Evolutionary conservation across 2,113 vertebrate genomes (phyloP), one percentile per base, ranked within the genome.

Genomic region (Oreochromis spilurus): DNA sequence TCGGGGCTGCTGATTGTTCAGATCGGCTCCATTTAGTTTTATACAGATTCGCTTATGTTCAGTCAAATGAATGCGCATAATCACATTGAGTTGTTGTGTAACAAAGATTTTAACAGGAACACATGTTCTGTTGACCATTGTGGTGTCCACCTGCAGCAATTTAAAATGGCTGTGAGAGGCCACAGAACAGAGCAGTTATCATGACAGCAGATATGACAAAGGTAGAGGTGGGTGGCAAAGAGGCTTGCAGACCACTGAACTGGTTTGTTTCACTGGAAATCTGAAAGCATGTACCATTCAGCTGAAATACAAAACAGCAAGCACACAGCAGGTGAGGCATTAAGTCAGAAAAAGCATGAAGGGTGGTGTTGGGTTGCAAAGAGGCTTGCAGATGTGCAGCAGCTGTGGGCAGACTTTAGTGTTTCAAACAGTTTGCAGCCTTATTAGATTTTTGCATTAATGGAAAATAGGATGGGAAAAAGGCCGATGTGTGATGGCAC

Each of bases 11-110:
- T 89, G 86, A 90, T 90, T 81, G 89, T 79, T 85, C 57, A 36
- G 4, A 88, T 87, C 67, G 84, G 88, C 72, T 83, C 84, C 81
- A 26, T 43, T 84, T 82, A 87, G 58, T 36, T 82, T 29, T 50
- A 84, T n/a, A 38, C 29, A 34, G 2, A 53, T 21, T 79, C 3
- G 5, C 10, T 89, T 50, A 52, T 12, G 11, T 62, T 80, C 52
- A 21, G 36, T 50, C 53, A n/a, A 82, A 48, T 67, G 5, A 54
- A 31, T 0, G 43, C 1, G 1, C 16, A 31, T 1, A 31, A n/a
- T 4, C 10, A n/a, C 29, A 7, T 36, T 13, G 40, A 34, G 17
- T 13, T 78, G 45, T 21, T 36, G 45, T 52, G 50, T 29, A 29
- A 75, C 29, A 13, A 65, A 5, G 9, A 75, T 31, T 43, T 19